Conservation (phyloP, 2,888 invertebrate species). For the Amphipoea lucens region DNA sequence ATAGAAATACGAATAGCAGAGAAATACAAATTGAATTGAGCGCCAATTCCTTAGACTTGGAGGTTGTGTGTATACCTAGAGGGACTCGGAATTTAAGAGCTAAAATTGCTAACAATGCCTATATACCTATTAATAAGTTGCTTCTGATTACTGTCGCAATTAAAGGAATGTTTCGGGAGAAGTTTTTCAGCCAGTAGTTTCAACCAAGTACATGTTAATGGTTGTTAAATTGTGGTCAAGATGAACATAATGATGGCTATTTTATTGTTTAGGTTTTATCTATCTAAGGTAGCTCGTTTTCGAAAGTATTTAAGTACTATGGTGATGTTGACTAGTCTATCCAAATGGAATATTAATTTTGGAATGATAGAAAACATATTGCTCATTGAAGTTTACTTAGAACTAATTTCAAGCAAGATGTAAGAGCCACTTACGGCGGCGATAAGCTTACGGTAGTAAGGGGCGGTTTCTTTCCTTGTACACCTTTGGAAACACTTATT, state of each 20-base stretch:
- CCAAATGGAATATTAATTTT: neutral
- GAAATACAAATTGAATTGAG: slow-evolving; percentile 61
- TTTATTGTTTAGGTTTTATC: neutral
- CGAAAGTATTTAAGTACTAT: neutral
- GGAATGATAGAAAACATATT: slow-evolving; percentile 30
- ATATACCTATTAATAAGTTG: neutral
- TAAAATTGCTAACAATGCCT: neutral
- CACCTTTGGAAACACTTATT: neutral
- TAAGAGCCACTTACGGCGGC: neutral
- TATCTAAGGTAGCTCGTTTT: neutral
- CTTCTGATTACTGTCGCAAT: slow-evolving; percentile 12
- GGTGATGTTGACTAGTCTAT: neutral
- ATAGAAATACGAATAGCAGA: slow-evolving; percentile 49
- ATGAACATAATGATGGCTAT: neutral
- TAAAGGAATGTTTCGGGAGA: slow-evolving; percentile 12
- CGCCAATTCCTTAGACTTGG: slow-evolving; percentile 32
- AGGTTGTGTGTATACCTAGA: slow-evolving; percentile 7
- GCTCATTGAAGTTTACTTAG: slow-evolving; percentile 1
- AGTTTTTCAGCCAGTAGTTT: neutral
- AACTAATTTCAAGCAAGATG: slow-evolving; percentile 2
- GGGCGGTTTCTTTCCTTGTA: neutral
- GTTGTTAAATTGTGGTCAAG: neutral
- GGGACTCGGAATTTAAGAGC: slow-evolving; percentile 18
- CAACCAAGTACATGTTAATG: neutral
- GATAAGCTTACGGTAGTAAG: neutral